A percentile compares a stretch with the other conserved stretches of the same genome.
Evolutionary conservation across 2,888 invertebrate genomes (phyloP).

Genomic region (Andrena bicolor): DNA sequence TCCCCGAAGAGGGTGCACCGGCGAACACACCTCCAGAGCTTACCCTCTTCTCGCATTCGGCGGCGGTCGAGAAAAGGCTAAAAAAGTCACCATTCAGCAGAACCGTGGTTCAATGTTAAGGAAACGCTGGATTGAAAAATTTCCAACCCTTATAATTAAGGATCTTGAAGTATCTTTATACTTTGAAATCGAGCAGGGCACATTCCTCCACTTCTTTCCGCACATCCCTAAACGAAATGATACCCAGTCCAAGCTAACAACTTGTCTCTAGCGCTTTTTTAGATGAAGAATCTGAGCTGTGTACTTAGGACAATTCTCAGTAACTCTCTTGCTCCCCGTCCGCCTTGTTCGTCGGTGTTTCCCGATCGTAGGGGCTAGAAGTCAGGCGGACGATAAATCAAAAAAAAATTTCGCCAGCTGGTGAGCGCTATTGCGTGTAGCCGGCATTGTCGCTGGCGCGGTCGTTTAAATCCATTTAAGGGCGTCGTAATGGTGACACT

Average conservation of each 20-base stretch:
- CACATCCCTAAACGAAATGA: no score
- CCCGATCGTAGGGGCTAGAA: constrained; percentile 40
- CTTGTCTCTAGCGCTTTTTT: constrained; percentile 26
- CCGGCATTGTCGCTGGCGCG: constrained; percentile 66
- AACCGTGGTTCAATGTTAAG: no score
- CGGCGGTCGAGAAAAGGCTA: neutral
- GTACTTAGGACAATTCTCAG: constrained; percentile 63
- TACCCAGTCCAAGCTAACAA: no score
- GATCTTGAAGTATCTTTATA: no score
- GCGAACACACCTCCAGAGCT: constrained; percentile 61
- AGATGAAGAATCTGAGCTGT: constrained; percentile 43
- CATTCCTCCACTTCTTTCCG: no score
- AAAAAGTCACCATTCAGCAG: neutral
- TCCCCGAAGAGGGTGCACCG: constrained; percentile 60
- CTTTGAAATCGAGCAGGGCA: no score
- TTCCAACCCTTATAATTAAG: no score
- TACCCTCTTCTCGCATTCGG: constrained; percentile 31
- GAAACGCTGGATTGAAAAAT: no score
- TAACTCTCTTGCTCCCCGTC: constrained; percentile 17
- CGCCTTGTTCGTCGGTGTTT: constrained; percentile 26
- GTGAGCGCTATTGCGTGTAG: constrained; percentile 69
- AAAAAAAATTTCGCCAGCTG: constrained; percentile 70
- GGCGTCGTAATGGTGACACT: constrained; percentile 44
- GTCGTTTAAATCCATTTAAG: constrained; percentile 79
- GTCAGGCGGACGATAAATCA: constrained; percentile 70